Percentiles rank a stretch among this genome's conserved stretches.
These are phyloP conservation scores for Eupithecia dodoneata DNA, from an alignment of 2,888 invertebrate species.

Conservation along the genomic window DNA sequence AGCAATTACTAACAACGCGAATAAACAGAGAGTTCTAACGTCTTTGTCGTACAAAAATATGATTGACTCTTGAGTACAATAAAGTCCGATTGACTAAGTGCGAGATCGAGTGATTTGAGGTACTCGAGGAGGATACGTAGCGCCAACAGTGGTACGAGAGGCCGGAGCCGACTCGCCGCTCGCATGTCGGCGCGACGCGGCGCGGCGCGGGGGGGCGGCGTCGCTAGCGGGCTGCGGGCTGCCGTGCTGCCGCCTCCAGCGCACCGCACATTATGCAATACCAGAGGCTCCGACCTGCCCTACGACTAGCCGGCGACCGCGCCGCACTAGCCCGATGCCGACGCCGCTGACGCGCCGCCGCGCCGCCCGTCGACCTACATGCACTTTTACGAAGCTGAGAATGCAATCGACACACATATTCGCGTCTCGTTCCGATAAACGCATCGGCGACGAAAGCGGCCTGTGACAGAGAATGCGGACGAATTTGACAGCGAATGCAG, in stretches of 20 bases:
- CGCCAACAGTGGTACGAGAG: conserved; percentile 69
- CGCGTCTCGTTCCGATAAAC: conserved; percentile 84
- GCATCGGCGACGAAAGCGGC: conserved; percentile 84
- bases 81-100: conserved; percentile 37
- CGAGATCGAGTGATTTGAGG: conserved; percentile 72
- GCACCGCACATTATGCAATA: conserved; percentile 75
- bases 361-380: conserved; percentile 82
- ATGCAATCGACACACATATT: conserved; percentile 83
- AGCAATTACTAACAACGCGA: conserved; percentile 47
- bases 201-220: conserved; percentile 35
- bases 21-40: conserved; percentile 53
- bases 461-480: conserved; percentile 82
- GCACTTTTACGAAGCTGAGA: conserved; percentile 82
- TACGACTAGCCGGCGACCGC: conserved; percentile 76
- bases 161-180: conserved; percentile 62
- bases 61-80: background rate
- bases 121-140: conserved; percentile 74
- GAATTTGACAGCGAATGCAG: conserved; percentile 82
- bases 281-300: conserved; percentile 76
- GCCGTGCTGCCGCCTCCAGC: conserved; percentile 62
- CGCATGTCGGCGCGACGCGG: conserved; percentile 53
- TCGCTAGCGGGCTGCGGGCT: conserved; percentile 39
- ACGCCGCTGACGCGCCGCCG: conserved; percentile 63
- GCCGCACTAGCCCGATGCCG: conserved; percentile 76
- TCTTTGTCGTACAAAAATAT: conserved; percentile 51